A percentile compares a stretch with the other conserved stretches of the same genome.
Conservation (phyloP, 2,888 invertebrate genomes). For the Lycaena phlaeas region DNA sequence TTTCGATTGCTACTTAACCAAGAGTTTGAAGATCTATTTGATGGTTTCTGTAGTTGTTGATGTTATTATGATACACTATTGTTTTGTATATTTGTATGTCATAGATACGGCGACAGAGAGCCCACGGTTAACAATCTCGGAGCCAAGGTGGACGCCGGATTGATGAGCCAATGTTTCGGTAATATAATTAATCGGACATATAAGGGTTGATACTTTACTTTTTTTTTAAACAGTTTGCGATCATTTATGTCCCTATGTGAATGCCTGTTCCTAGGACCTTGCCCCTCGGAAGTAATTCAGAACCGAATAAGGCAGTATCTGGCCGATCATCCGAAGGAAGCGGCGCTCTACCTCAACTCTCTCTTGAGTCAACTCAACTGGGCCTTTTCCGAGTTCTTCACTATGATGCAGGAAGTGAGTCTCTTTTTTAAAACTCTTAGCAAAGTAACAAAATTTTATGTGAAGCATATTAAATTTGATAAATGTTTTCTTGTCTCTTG, state of each 20-base stretch:
- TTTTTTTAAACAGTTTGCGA: no score
- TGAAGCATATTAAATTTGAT: no score
- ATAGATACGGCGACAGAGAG: constrained; percentile 58
- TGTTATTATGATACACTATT: no score
- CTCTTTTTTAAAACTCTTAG: neutral
- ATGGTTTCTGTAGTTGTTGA: no score
- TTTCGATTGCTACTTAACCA: no score
- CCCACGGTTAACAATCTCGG: constrained; percentile 63
- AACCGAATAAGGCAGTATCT: constrained; percentile 76
- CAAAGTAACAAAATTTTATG: no score
- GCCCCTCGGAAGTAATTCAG: constrained; percentile 78
- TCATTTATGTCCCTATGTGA: no score
- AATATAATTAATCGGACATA: no score
- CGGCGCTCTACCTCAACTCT: constrained; percentile 82
- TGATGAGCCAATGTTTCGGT: constrained; percentile 69
- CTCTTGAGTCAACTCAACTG: constrained; percentile 87
- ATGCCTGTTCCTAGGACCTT: constrained; percentile 74
- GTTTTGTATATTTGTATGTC: no score
- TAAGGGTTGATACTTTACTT: no score
- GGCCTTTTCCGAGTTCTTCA: constrained; percentile 91
- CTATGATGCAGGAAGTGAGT: constrained; percentile 83
- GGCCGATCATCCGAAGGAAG: constrained; percentile 73
- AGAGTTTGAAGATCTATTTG: no score
- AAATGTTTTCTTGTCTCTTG: no score
- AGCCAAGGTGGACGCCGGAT: constrained; percentile 62